A percentile compares a stretch with the other conserved stretches of the same genome.
Evolutionary conservation across 2,113 vertebrate genomes (phyloP).

Genomic region (Hoplias malabaricus): DNA sequence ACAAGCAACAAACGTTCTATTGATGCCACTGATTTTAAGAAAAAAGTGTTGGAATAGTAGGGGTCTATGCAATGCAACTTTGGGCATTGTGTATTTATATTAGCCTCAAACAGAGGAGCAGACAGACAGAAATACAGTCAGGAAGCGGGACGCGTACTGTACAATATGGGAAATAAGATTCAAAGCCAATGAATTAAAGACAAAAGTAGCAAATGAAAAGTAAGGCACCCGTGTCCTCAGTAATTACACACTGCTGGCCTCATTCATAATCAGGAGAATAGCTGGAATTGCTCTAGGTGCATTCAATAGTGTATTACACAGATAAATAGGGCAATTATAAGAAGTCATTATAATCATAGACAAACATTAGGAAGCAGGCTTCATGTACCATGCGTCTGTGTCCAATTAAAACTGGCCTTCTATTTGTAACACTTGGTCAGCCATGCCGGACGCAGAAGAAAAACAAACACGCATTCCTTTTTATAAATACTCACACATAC

Average conservation of each 20-base stretch:
- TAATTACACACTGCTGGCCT: slow-evolving; percentile 58
- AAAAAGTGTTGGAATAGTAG: too few species aligned
- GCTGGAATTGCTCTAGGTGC: slow-evolving; percentile 52
- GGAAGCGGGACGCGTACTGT: background rate
- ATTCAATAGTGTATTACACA: slow-evolving; percentile 56
- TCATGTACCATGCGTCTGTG: slow-evolving; percentile 43
- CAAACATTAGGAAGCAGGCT: slow-evolving; percentile 48
- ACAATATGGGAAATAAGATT: slow-evolving; percentile 20
- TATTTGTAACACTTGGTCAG: slow-evolving; percentile 36
- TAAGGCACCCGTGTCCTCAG: slow-evolving; percentile 47
- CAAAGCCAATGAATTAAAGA: slow-evolving; percentile 50
- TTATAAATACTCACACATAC: background rate
- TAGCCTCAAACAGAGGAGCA: background rate
- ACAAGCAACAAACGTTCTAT: too few species aligned
- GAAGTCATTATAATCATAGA: slow-evolving; percentile 53
- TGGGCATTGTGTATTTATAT: too few species aligned
- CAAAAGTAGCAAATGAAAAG: slow-evolving; percentile 51
- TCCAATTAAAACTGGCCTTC: slow-evolving; percentile 42
- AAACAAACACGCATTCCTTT: slow-evolving; percentile 10
- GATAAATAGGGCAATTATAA: slow-evolving; percentile 61
- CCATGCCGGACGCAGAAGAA: slow-evolving; percentile 34
- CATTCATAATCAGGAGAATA: slow-evolving; percentile 68
- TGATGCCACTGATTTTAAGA: too few species aligned
- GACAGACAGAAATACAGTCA: background rate
- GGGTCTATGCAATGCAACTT: too few species aligned